These are phyloP conservation scores for Hystrix brachyura DNA, from an alignment of 2,113 vertebrate genomes.

Conservation along the genomic window DNA sequence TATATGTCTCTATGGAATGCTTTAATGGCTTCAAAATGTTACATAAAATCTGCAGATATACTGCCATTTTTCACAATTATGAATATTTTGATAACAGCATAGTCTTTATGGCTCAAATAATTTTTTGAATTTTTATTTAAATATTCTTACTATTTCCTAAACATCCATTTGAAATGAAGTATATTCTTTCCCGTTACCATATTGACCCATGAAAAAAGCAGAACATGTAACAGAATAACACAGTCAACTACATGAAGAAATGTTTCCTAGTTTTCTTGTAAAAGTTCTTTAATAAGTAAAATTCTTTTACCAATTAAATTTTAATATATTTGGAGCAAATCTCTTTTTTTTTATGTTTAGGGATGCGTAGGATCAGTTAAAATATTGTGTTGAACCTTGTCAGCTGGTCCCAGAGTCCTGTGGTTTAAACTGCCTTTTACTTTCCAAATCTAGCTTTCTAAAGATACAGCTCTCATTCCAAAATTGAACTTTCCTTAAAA, in stretches of 20 bases:
- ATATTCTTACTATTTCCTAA: neutral
- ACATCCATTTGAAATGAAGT: neutral
- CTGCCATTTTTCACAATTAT: neutral
- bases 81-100: neutral
- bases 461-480: neutral
- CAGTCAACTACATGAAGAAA: neutral
- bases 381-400: neutral
- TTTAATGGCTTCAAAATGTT: neutral
- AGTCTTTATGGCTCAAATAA: neutral
- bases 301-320: neutral
- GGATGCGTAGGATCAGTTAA: neutral
- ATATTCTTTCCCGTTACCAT: neutral
- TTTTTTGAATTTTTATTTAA: neutral
- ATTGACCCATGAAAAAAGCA: neutral
- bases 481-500: neutral
- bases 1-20: neutral
- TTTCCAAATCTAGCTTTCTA: neutral
- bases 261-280: neutral
- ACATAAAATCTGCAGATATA: neutral
- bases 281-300: neutral
- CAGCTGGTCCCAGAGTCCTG: neutral
- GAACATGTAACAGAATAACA: neutral
- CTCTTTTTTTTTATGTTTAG: neutral
- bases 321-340: neutral
- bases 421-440: neutral